Evolutionary conservation across 2,113 vertebrate species (phyloP), one percentile per base, ranked within the genome.

Genomic region (Dunckerocampus dactyliophorus): DNA sequence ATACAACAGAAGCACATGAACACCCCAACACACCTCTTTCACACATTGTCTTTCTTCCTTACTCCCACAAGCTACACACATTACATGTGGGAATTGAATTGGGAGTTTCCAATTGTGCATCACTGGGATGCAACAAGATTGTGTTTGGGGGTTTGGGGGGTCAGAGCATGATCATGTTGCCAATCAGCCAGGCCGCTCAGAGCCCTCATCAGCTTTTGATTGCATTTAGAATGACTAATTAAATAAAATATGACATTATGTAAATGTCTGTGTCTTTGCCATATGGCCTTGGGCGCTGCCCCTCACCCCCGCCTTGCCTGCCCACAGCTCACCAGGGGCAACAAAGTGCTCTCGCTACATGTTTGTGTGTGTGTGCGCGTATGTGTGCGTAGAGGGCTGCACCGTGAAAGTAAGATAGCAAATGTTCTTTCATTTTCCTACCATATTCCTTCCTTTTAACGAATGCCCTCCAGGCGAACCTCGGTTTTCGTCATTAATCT

Each of bases 221-320:
- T 88, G 84, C 82, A 88, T 91, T 88, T 89, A 83, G 82, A 88
- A 83, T 78, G 81, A 63, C 81, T 88, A 90, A 90, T 91, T 88
- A 88, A 88, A 88, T 87, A 85, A 90, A 89, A 88, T 87, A 89
- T 84, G 86, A 85, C 82, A 88, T 88, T 88, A 89, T 90, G 88
- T 88, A 91, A 89, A 91, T 90, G 80, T 76, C 62, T 74, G 70
- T 82, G 80, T 84, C 75, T 84, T 75, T 82, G 79, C 85, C 84
- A 87, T 89, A 88, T 90, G 86, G 83, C 80, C 85, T 70, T 47
- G 62, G 86, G 87, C 71, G 31, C 46, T 73, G 74, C 72, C 71
- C 76, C 69, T 65, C 47, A 45, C n/a, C 61, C 67, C 58, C 48
- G 15, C 71, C 64, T 58, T 24, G 14, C 70, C 77, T 46, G 49